phyloP scores from a whole-genome alignment of 2,797 vertebrate genomes.

The Spinibarbus caldwelli region DNA sequence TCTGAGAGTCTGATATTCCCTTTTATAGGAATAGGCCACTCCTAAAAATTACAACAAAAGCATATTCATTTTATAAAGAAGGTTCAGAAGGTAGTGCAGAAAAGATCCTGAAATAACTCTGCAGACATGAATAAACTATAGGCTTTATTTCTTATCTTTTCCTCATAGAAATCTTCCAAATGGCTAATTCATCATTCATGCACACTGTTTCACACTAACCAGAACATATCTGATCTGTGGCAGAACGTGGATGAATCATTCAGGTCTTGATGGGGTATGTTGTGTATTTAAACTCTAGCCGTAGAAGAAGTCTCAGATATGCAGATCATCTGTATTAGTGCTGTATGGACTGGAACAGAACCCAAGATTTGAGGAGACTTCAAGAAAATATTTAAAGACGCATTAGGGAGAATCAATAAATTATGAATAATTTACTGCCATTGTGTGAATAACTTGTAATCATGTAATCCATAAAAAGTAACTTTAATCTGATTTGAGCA shows the following conservation, averaged over 20 bases:
- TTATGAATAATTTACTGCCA: no score
- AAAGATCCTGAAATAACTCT: not conserved
- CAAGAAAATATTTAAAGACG: no score
- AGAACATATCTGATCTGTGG: not conserved
- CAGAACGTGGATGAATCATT: not conserved
- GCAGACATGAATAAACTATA: not conserved
- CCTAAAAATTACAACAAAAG: not conserved
- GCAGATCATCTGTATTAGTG: no score
- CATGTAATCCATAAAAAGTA: not conserved
- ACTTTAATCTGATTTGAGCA: not conserved
- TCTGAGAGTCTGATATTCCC: not conserved
- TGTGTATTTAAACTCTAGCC: constrained; percentile 17
- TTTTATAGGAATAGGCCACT: not conserved
- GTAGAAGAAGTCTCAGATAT: not conserved
- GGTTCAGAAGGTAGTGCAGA: not conserved
- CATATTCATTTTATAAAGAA: not conserved
- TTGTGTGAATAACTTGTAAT: no score
- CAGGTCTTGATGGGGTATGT: not conserved
- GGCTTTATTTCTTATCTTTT: not conserved
- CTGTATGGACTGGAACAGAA: not conserved
- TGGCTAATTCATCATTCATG: not conserved
- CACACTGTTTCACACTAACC: not conserved
- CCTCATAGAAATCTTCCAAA: not conserved
- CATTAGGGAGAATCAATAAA: no score
- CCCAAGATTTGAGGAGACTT: no score